These are phyloP conservation scores for Catharus minimus DNA, from an alignment of 2,113 vertebrate species.

Conservation along the genomic window DNA sequence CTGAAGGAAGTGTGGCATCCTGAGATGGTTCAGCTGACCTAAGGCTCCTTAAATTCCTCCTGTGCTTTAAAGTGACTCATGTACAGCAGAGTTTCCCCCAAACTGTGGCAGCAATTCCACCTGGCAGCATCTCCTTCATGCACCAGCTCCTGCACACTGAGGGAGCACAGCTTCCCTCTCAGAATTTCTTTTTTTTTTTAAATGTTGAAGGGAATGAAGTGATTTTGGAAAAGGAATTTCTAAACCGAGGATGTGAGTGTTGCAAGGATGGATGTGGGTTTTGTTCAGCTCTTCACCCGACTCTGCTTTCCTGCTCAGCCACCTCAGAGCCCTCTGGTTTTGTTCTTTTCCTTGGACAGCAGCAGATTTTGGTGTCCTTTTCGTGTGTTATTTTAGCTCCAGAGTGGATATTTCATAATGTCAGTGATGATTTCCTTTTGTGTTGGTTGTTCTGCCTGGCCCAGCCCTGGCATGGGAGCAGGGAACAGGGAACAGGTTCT, in stretches of 20 bases:
- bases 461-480: not conserved
- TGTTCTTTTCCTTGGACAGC: not conserved
- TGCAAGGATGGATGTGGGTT: not conserved
- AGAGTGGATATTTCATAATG: not conserved
- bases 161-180: not conserved
- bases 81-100: not conserved
- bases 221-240: not conserved
- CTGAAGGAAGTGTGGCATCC: not conserved
- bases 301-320: not conserved
- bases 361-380: not conserved
- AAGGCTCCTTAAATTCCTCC: not conserved
- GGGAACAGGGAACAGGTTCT: not conserved
- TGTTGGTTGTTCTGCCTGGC: not conserved
- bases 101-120: not conserved
- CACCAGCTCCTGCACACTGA: not conserved
- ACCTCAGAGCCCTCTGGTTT: not conserved
- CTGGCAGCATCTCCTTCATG: not conserved
- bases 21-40: not conserved
- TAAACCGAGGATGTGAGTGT: not conserved
- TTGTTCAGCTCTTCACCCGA: not conserved
- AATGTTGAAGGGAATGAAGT: not conserved
- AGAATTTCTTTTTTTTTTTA: not conserved
- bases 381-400: not conserved
- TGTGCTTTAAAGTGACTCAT: not conserved
- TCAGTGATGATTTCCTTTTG: not conserved